Conservation (phyloP, 2,888 invertebrate genomes). For the Lasioglossum lativentre region DNA sequence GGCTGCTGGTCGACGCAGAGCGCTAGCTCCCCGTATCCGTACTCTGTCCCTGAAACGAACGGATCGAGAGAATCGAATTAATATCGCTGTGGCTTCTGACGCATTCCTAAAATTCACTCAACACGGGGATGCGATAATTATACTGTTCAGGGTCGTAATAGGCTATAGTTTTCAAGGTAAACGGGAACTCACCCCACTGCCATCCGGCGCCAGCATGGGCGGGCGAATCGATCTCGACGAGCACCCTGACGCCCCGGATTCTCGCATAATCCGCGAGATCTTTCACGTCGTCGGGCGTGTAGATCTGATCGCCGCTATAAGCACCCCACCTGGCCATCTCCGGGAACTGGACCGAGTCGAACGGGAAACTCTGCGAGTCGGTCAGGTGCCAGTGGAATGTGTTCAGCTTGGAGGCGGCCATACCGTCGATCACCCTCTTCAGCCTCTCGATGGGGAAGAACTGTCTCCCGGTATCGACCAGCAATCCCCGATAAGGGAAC, state of each 20-base stretch:
- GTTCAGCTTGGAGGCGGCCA: slow-evolving; percentile 96
- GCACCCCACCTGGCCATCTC: slow-evolving; percentile 94
- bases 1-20: slow-evolving; percentile 93
- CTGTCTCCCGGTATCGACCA: slow-evolving; percentile 96
- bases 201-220: slow-evolving; percentile 95
- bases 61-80: background rate
- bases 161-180: background rate
- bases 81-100: too few species aligned
- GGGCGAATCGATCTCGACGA: slow-evolving; percentile 96
- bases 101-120: background rate
- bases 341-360: slow-evolving; percentile 91
- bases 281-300: slow-evolving; percentile 89
- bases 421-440: slow-evolving; percentile 92
- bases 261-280: slow-evolving; percentile 92
- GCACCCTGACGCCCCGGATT: slow-evolving; percentile 93
- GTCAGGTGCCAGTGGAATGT: slow-evolving; percentile 97
- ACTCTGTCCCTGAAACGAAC: slow-evolving; percentile 85
- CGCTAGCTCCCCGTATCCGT: slow-evolving; percentile 91
- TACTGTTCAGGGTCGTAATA: background rate
- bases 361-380: slow-evolving; percentile 97
- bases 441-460: slow-evolving; percentile 91
- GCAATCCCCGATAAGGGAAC: slow-evolving; percentile 92
- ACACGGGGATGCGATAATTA: background rate
- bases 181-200: slow-evolving; percentile 89
- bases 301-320: slow-evolving; percentile 92